These are phyloP conservation scores for Steatocranus sp. DNA, from an alignment of 2,797 vertebrate genomes.

Conservation along the genomic window DNA sequence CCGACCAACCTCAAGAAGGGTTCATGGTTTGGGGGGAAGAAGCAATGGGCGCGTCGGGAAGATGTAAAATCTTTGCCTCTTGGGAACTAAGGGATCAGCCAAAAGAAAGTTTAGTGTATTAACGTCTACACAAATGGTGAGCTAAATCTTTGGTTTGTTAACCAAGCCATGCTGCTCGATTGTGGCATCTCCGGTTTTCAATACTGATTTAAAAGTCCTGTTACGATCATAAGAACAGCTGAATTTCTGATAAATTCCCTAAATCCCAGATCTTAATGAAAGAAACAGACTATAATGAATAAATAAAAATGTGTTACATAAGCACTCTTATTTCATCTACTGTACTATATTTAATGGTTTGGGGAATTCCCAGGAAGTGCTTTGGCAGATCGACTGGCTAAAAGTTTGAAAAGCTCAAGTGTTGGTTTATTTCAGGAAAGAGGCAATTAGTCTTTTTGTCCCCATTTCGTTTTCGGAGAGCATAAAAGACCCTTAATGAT, in stretches of 20 bases:
- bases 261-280: neutral
- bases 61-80: neutral
- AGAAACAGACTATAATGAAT: slow-evolving; percentile 9
- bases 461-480: neutral
- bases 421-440: neutral
- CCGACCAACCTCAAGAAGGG: neutral
- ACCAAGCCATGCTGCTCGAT: neutral
- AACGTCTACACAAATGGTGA: neutral
- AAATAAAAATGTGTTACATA: slow-evolving; percentile 18
- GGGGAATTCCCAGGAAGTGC: neutral
- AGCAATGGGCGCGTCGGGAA: accelerated
- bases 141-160: neutral
- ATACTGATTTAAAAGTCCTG: neutral
- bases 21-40: neutral
- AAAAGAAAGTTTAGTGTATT: neutral
- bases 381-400: neutral
- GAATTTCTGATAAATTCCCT: neutral
- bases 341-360: neutral
- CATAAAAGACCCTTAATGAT: slow-evolving; percentile 3
- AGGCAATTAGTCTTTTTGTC: neutral
- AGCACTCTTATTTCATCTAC: neutral
- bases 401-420: neutral
- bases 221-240: neutral
- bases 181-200: neutral
- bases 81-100: neutral